phyloP scores from a whole-genome alignment of 2,797 vertebrate species.

The Sebastes taczanowskii region DNA sequence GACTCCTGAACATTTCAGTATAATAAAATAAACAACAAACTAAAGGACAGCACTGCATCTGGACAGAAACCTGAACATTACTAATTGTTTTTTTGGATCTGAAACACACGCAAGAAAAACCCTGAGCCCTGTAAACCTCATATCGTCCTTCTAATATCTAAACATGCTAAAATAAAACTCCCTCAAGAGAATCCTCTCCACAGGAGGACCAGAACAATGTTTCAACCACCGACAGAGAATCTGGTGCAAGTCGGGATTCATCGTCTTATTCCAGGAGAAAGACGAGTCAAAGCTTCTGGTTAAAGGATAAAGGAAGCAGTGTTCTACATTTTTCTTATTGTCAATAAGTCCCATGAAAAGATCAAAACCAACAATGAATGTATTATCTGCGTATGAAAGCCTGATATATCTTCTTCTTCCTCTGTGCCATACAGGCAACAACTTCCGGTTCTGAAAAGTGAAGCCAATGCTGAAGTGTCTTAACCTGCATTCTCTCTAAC shows the following conservation, averaged over 20 bases:
- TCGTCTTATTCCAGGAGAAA: background rate
- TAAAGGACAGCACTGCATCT: background rate
- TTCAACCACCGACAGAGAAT: background rate
- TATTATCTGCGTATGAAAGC: no score
- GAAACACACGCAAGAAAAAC: no score
- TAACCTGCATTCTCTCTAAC: no score
- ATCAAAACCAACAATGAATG: background rate
- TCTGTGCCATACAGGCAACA: no score
- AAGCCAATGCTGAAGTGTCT: no score
- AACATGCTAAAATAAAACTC: background rate
- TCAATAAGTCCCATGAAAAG: slow-evolving; percentile 26
- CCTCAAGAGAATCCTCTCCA: background rate
- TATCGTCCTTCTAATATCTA: background rate
- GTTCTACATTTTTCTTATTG: slow-evolving; percentile 8
- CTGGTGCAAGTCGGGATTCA: background rate
- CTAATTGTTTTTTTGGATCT: no score
- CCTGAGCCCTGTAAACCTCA: background rate
- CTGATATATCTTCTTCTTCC: no score
- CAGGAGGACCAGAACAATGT: background rate
- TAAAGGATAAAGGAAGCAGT: slow-evolving; percentile 2
- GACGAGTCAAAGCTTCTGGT: slow-evolving; percentile 1
- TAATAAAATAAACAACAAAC: background rate
- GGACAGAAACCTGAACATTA: no score
- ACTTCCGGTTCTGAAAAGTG: no score
- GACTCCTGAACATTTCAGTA: background rate